These are phyloP conservation scores for Apamea sordens DNA, from an alignment of 2,888 invertebrate species.

Conservation along the genomic window DNA sequence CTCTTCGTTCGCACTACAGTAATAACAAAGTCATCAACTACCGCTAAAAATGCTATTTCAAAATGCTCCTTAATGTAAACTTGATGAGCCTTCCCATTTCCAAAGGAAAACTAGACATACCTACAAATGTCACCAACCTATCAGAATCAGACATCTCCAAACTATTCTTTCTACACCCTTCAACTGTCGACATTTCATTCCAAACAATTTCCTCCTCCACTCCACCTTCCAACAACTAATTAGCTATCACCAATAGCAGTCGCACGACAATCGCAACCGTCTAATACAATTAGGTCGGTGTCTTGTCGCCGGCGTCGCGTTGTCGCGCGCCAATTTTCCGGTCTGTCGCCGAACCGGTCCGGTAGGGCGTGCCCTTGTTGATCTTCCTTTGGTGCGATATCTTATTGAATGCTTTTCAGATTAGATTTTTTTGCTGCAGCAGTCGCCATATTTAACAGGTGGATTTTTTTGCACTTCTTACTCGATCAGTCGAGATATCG, in stretches of 20 bases:
- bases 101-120: neutral
- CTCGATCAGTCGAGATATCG: neutral
- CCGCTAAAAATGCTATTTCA: neutral
- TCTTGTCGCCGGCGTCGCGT: conserved; percentile 57
- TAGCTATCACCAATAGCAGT: conserved; percentile 45
- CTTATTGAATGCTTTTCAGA: conserved; percentile 30
- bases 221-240: conserved; percentile 21
- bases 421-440: neutral
- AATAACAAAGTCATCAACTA: neutral
- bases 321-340: conserved; percentile 70
- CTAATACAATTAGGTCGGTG: conserved; percentile 57
- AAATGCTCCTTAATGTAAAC: neutral
- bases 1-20: neutral
- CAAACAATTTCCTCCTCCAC: conserved; percentile 3
- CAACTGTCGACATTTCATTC: neutral
- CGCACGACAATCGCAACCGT: conserved; percentile 50
- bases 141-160: neutral
- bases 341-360: conserved; percentile 71
- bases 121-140: neutral
- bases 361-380: conserved; percentile 61
- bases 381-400: conserved; percentile 48
- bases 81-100: neutral
- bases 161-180: neutral
- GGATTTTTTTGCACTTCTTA: neutral
- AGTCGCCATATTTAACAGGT: neutral